phyloP scores from a whole-genome alignment of 2,797 vertebrate species.

The Simalia tracyae region DNA sequence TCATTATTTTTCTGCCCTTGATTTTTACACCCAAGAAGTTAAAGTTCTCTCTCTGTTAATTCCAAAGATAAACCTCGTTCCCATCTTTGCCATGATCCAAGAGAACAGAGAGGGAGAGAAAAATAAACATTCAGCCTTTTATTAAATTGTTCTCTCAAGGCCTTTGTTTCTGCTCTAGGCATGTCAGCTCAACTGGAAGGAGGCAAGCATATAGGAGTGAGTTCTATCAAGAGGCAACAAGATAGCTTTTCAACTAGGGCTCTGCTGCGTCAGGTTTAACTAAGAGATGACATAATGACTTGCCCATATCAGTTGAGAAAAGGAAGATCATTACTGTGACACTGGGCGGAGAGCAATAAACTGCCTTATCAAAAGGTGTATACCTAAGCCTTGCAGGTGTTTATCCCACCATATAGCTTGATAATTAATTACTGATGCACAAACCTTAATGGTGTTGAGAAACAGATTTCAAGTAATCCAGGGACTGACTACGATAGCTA shows the following conservation, averaged over 20 bases:
- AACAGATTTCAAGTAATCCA: not conserved
- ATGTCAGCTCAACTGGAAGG: not conserved
- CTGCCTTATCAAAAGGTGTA: not conserved
- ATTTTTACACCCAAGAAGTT: not conserved
- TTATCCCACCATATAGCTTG: not conserved
- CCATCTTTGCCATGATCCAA: not conserved
- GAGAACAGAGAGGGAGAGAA: not conserved
- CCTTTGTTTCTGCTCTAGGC: not conserved
- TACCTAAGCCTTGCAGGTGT: not conserved
- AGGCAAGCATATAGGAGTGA: not conserved
- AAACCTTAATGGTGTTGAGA: not conserved
- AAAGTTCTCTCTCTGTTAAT: not conserved
- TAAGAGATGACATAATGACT: not conserved
- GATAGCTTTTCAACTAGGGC: not conserved
- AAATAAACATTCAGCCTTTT: not conserved
- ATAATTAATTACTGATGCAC: not conserved
- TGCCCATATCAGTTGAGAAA: not conserved
- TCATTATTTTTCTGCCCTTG: not conserved
- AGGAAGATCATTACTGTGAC: not conserved
- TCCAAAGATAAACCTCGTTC: not conserved
- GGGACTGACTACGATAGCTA: not conserved
- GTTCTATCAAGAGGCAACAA: not conserved
- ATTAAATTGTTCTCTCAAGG: not conserved
- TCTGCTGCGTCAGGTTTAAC: not conserved
- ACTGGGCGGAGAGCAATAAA: not conserved